phyloP scores from a whole-genome alignment of 2,888 invertebrate genomes.

The Ormyrus pomaceus region DNA sequence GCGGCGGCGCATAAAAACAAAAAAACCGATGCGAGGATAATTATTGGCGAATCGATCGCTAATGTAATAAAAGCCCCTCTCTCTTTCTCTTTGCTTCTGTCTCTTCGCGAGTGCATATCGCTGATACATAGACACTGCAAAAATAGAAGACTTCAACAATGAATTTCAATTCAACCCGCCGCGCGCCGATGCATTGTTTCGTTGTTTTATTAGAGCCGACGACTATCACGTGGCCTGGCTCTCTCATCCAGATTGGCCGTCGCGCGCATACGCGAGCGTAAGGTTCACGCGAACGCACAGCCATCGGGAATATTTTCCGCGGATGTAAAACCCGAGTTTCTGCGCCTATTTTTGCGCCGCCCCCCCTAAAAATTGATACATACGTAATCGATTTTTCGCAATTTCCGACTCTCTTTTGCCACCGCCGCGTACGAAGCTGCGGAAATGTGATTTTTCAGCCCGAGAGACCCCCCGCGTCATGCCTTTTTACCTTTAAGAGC shows the following conservation, averaged over 20 bases:
- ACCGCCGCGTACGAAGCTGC: too few relatives aligned
- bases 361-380: too few relatives aligned
- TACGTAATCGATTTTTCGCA: too few relatives aligned
- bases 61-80: conserved; percentile 36
- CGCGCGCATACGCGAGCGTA: too few relatives aligned
- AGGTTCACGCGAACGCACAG: too few relatives aligned
- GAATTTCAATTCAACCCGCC: conserved; percentile 42
- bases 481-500: background rate
- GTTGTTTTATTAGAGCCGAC: background rate
- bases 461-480: too few relatives aligned
- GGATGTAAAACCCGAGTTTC: too few relatives aligned
- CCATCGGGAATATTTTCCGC: too few relatives aligned
- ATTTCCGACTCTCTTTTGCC: too few relatives aligned
- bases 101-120: background rate
- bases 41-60: conserved; percentile 48
- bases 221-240: background rate
- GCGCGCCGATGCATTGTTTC: background rate
- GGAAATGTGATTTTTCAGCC: too few relatives aligned
- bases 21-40: conserved; percentile 35
- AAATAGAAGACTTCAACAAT: conserved; percentile 35
- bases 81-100: too few relatives aligned
- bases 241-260: background rate
- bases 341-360: too few relatives aligned
- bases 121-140: conserved; percentile 15
- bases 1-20: background rate